Evolutionary conservation across 2,888 invertebrate species (phyloP).

Genomic region (Leptogaster cylindrica): DNA sequence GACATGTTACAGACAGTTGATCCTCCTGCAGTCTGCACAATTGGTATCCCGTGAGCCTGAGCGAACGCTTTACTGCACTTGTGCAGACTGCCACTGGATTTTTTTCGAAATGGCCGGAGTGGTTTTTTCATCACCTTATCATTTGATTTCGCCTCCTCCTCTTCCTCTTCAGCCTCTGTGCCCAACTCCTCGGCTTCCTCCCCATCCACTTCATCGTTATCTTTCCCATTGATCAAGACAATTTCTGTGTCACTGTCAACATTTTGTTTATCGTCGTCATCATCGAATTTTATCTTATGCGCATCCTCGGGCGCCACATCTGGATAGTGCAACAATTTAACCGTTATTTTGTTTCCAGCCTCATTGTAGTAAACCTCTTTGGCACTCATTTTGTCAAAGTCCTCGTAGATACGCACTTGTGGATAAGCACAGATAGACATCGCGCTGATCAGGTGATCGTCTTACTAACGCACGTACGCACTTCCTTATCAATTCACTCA

Average conservation of each 20-base stretch:
- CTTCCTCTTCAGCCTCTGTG: conserved; percentile 36
- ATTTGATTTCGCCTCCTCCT: conserved; percentile 6
- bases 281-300: conserved; percentile 57
- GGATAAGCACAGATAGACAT: conserved; percentile 58
- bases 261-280: conserved; percentile 49
- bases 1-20: background rate
- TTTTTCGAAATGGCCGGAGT: conserved; percentile 56
- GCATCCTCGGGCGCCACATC: conserved; percentile 60
- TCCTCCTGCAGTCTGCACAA: conserved; percentile 47
- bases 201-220: conserved; percentile 27
- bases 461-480: background rate
- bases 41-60: conserved; percentile 58
- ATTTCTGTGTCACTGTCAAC: conserved; percentile 42
- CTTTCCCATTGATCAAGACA: conserved; percentile 36
- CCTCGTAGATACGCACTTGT: conserved; percentile 61
- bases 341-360: conserved; percentile 60
- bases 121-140: conserved; percentile 51
- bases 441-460: conserved; percentile 43
- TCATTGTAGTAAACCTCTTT: conserved; percentile 62
- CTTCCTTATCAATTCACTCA: conserved; percentile 12
- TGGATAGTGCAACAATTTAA: conserved; percentile 59
- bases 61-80: conserved; percentile 61
- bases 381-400: conserved; percentile 63
- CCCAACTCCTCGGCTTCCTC: conserved; percentile 40
- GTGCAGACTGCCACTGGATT: conserved; percentile 57